phyloP scores from a whole-genome alignment of 2,797 vertebrate species.

The Poecilia gillii region DNA sequence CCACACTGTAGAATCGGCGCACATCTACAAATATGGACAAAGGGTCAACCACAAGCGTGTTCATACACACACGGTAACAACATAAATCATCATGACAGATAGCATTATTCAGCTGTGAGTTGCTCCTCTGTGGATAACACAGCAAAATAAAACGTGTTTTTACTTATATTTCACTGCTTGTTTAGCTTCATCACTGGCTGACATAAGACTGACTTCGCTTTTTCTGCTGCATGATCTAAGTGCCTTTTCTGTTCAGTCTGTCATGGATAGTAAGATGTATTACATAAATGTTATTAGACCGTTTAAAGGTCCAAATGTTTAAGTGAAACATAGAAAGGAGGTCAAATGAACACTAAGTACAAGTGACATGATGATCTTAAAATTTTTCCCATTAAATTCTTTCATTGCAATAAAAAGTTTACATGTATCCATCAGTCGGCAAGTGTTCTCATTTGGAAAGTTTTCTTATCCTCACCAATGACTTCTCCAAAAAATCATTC shows the following conservation, averaged over 20 bases:
- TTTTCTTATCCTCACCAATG: background rate
- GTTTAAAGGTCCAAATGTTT: background rate
- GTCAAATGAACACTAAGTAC: background rate
- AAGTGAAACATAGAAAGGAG: background rate
- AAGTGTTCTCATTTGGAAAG: background rate
- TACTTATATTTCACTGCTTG: conserved; percentile 57
- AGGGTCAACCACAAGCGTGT: conserved; percentile 5
- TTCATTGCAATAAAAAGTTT: background rate
- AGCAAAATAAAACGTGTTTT: conserved; percentile 37
- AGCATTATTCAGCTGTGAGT: conserved; percentile 54
- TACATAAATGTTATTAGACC: background rate
- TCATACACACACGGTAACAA: conserved; percentile 20
- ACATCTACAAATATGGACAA: conserved; percentile 29
- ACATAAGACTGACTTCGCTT: conserved; percentile 8
- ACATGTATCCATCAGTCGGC: background rate
- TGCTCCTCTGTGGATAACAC: conserved; percentile 31
- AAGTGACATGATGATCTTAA: background rate
- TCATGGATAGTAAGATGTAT: background rate
- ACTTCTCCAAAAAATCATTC: background rate
- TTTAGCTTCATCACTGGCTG: conserved; percentile 50
- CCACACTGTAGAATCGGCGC: conserved; percentile 11
- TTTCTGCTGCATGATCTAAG: background rate
- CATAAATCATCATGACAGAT: conserved; percentile 63
- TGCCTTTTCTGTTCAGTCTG: background rate
- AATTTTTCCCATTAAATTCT: background rate